phyloP scores from a whole-genome alignment of 2,888 invertebrate genomes.

The Julus scanicus region DNA sequence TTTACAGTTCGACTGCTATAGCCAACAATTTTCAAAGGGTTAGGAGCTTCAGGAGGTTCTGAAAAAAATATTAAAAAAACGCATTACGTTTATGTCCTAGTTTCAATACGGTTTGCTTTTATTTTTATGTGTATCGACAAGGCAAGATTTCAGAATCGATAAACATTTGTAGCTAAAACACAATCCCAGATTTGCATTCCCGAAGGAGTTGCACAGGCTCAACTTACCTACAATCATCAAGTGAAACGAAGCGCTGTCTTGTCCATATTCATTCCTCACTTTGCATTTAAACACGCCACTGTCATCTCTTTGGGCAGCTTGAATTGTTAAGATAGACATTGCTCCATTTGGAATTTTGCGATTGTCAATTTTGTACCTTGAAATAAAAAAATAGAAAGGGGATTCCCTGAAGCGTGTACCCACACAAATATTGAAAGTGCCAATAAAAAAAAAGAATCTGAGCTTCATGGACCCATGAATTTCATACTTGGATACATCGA shows the following conservation, averaged over 20 bases:
- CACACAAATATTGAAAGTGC: slow-evolving; percentile 40
- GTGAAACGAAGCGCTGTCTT: slow-evolving; percentile 57
- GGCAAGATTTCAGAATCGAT: neutral
- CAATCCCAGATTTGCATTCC: neutral
- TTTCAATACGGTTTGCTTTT: neutral
- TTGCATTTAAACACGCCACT: slow-evolving; percentile 54
- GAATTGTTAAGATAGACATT: slow-evolving; percentile 50
- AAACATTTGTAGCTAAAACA: neutral
- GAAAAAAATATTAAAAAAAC: slow-evolving; percentile 53
- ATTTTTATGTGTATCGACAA: neutral
- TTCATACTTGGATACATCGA: slow-evolving; percentile 4
- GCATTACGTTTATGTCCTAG: neutral
- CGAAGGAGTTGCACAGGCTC: neutral
- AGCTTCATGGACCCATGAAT: neutral
- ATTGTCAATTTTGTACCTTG: slow-evolving; percentile 52
- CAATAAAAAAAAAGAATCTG: neutral
- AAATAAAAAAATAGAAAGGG: neutral
- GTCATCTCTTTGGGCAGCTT: slow-evolving; percentile 52
- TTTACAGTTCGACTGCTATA: slow-evolving; percentile 91
- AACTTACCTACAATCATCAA: slow-evolving; percentile 56
- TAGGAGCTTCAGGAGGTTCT: slow-evolving; percentile 91
- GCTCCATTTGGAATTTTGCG: slow-evolving; percentile 49
- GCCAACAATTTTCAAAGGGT: slow-evolving; percentile 86
- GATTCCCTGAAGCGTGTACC: neutral
- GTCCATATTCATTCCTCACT: slow-evolving; percentile 56